Percentiles rank a stretch among this genome's conserved stretches.
Conservation (phyloP, 1,140 invertebrate species). For the Proctacanthus coquilletti region DNA sequence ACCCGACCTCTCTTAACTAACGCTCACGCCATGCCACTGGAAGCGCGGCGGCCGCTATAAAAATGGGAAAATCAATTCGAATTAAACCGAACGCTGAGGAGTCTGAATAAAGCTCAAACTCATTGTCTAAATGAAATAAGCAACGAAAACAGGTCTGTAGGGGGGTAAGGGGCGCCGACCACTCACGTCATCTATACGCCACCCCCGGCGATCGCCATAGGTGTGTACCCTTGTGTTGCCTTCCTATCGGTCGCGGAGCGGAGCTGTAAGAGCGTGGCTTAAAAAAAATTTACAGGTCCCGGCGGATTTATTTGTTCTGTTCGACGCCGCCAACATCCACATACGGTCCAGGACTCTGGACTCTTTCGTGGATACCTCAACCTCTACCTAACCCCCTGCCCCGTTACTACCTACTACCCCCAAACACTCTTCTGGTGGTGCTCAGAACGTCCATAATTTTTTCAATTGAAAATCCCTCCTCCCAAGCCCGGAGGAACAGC, state of each 20-base stretch:
- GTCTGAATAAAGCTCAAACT: neutral
- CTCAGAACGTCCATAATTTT: neutral
- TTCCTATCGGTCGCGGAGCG: neutral
- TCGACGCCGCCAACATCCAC: neutral
- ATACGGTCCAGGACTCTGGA: neutral
- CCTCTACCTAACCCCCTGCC: neutral
- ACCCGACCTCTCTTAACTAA: too few relatives aligned
- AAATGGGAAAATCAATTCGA: neutral
- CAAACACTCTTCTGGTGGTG: neutral
- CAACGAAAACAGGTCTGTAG: neutral
- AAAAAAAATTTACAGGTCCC: neutral
- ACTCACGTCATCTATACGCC: neutral
- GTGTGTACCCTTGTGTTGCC: neutral
- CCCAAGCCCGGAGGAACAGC: neutral
- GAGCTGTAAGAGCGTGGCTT: too few relatives aligned
- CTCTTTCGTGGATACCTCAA: neutral
- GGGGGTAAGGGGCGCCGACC: neutral
- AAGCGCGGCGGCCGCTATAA: too few relatives aligned
- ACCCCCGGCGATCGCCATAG: neutral
- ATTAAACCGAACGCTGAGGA: too few relatives aligned
- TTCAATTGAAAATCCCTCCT: neutral
- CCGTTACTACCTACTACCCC: neutral
- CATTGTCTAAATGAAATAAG: slow-evolving; percentile 1
- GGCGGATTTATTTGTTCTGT: neutral
- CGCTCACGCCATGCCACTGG: too few relatives aligned